Conservation (phyloP, 1,140 invertebrate species). For the Scaptodrosophila lebanonensis region DNA sequence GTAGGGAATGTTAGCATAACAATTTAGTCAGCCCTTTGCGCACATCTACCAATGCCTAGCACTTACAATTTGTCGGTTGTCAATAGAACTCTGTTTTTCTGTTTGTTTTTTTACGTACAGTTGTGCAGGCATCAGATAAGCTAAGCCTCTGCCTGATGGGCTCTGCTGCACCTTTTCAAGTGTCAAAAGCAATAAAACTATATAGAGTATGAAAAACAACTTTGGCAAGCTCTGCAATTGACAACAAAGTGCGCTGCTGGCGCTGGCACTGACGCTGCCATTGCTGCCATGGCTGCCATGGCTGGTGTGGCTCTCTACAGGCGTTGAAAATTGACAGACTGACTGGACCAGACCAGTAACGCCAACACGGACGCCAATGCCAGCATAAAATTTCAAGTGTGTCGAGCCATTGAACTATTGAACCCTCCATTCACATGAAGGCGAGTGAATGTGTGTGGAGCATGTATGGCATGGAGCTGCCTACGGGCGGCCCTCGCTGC, state of each 20-base stretch:
- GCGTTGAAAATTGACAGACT: background rate
- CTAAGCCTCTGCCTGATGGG: too few species aligned
- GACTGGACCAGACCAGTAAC: background rate
- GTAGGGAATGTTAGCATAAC: too few species aligned
- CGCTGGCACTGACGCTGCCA: too few species aligned
- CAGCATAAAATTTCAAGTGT: slow-evolving; percentile 18
- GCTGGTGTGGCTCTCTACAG: background rate
- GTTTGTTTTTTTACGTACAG: too few species aligned
- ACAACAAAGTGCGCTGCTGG: slow-evolving; percentile 18
- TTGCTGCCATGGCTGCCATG: too few species aligned
- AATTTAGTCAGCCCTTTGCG: too few species aligned
- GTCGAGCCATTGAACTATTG: slow-evolving; percentile 25
- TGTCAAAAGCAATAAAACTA: slow-evolving; percentile 1
- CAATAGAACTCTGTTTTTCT: too few species aligned
- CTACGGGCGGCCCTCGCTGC: too few species aligned
- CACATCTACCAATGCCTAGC: too few species aligned
- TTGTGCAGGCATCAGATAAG: too few species aligned
- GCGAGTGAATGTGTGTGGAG: background rate
- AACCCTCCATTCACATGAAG: slow-evolving; percentile 1
- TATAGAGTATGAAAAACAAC: slow-evolving; percentile 1
- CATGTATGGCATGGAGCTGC: too few species aligned
- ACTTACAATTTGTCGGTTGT: too few species aligned
- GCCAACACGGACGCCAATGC: slow-evolving; percentile 1
- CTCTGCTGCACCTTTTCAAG: slow-evolving; percentile 22
- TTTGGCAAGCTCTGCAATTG: slow-evolving; percentile 42